Evolutionary conservation across 2,888 invertebrate genomes (phyloP).

Genomic region (Eumerus sabulonum): DNA sequence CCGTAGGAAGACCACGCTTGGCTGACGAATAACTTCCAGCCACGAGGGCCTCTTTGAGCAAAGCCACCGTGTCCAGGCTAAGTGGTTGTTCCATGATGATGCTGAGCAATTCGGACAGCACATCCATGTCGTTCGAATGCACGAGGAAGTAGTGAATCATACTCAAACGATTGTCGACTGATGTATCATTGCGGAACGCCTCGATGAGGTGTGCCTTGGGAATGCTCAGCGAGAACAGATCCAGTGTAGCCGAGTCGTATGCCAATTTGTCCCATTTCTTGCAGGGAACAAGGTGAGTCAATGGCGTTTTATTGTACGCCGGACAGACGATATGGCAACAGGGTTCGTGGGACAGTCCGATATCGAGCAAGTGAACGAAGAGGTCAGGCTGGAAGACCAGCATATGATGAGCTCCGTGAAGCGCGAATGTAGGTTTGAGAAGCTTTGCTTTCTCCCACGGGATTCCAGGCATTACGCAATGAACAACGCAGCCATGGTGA

Average conservation of each 20-base stretch:
- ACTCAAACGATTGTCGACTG: conserved; percentile 86
- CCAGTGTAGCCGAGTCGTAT: conserved; percentile 85
- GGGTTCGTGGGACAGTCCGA: conserved; percentile 90
- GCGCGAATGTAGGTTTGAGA: conserved; percentile 87
- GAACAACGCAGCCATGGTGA: conserved; percentile 91
- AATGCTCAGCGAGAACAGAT: conserved; percentile 84
- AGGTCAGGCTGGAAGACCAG: conserved; percentile 90
- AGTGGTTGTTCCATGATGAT: conserved; percentile 82
- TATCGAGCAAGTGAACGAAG: conserved; percentile 91
- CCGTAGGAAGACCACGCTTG: conserved; percentile 85
- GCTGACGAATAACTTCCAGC: conserved; percentile 86
- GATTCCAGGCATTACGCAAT: conserved; percentile 89
- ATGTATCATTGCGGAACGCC: conserved; percentile 84
- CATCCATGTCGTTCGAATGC: conserved; percentile 87
- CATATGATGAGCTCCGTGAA: conserved; percentile 88
- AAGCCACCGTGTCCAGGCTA: conserved; percentile 80
- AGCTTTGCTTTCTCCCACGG: conserved; percentile 89
- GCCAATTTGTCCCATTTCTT: conserved; percentile 77
- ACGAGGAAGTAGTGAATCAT: conserved; percentile 91
- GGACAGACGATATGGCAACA: conserved; percentile 88
- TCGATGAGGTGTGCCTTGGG: conserved; percentile 84
- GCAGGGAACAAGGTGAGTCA: conserved; percentile 84
- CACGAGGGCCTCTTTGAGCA: conserved; percentile 90
- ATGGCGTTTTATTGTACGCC: conserved; percentile 79
- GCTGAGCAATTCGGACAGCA: conserved; percentile 85